These are phyloP conservation scores for Apotomis turbidana DNA, from an alignment of 2,888 invertebrate genomes.

Conservation along the genomic window DNA sequence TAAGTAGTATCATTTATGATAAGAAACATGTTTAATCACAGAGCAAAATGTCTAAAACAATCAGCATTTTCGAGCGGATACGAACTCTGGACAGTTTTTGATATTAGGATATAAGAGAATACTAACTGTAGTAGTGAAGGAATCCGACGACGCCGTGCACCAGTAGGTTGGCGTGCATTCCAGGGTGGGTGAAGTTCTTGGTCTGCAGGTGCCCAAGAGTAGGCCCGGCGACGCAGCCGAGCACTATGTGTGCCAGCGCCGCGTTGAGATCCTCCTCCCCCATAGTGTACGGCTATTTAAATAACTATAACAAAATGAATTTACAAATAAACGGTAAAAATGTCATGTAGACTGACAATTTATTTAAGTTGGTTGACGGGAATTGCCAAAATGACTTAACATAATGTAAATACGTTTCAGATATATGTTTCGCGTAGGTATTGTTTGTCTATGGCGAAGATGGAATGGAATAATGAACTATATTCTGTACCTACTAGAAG, in stretches of 20 bases:
- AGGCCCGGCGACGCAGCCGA: slow-evolving; percentile 10
- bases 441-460: no score
- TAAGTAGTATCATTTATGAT: no score
- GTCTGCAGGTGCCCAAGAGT: neutral
- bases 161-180: slow-evolving; percentile 18
- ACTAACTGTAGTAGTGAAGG: slow-evolving; percentile 18
- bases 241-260: slow-evolving; percentile 4
- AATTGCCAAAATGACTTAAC: neutral
- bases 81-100: no score
- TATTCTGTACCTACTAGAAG: no score
- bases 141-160: slow-evolving; percentile 14
- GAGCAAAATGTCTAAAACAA: no score
- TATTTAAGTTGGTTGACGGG: neutral
- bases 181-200: slow-evolving; percentile 7
- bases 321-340: neutral
- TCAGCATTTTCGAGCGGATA: no score
- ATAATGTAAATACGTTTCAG: no score
- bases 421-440: no score
- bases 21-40: neutral
- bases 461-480: no score
- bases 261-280: slow-evolving; percentile 24
- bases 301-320: neutral
- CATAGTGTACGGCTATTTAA: neutral
- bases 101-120: no score
- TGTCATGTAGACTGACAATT: neutral